Evolutionary conservation across 2,888 invertebrate genomes (phyloP).

Genomic region (Caenorhabditis wallacei): DNA sequence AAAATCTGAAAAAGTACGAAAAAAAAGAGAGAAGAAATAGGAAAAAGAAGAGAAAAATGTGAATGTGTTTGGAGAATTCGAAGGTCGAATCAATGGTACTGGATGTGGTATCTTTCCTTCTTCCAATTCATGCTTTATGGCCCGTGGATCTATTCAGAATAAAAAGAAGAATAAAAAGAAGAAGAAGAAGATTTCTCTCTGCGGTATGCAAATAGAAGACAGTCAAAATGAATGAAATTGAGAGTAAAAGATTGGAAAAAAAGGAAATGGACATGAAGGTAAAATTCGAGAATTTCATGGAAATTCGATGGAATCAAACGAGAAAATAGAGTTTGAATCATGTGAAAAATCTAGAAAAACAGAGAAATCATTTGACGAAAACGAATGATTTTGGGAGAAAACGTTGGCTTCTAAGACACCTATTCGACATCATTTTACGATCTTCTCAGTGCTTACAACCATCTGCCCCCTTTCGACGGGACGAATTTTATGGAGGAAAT

Average conservation of each 20-base stretch:
- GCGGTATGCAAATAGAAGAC: slow-evolving; percentile 49
- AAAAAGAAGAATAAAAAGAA: slow-evolving; percentile 4
- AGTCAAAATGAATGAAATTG: slow-evolving; percentile 23
- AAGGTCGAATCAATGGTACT: slow-evolving; percentile 43
- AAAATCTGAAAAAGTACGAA: slow-evolving; percentile 2
- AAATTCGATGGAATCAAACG: not conserved
- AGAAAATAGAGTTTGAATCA: slow-evolving; percentile 8
- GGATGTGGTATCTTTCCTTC: slow-evolving; percentile 27
- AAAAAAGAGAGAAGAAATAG: not conserved
- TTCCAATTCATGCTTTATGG: slow-evolving; percentile 55
- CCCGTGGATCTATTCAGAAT: slow-evolving; percentile 37
- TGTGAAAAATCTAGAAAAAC: not conserved
- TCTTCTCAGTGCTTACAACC: slow-evolving; percentile 36
- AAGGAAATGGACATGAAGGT: slow-evolving; percentile 13
- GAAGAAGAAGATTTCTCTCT: slow-evolving; percentile 11
- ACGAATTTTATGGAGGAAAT: slow-evolving; percentile 36
- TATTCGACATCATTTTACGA: slow-evolving; percentile 47
- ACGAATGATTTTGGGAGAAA: slow-evolving; percentile 1
- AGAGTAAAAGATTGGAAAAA: not conserved
- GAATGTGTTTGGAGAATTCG: slow-evolving; percentile 37
- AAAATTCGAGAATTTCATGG: not conserved
- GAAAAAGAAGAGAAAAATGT: not conserved
- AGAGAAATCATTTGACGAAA: not conserved
- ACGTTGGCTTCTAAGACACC: slow-evolving; percentile 15
- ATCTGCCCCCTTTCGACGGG: slow-evolving; percentile 37